Evolutionary conservation across 2,888 invertebrate species (phyloP).

Genomic region (Erebia aethiops): DNA sequence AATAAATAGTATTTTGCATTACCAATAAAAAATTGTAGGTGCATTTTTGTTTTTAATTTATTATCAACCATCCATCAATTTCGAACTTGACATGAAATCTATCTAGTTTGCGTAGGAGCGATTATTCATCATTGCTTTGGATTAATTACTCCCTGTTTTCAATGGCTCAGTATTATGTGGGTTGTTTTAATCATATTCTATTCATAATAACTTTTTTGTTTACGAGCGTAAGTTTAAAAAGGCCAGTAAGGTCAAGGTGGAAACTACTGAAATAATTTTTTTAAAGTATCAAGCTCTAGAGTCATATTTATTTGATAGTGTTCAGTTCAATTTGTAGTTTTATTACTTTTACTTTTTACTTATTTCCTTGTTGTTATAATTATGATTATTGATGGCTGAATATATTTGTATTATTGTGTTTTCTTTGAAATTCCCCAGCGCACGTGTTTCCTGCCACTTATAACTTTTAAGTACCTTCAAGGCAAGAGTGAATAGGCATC

Average conservation of each 20-base stretch:
- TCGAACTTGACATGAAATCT: background rate
- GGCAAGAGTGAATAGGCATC: too few species aligned
- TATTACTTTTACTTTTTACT: too few species aligned
- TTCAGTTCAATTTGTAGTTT: too few species aligned
- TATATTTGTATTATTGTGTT: too few species aligned
- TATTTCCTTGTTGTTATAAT: too few species aligned
- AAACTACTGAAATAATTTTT: background rate
- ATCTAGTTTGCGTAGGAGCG: background rate
- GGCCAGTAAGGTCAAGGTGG: conserved; percentile 2
- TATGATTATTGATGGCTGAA: too few species aligned
- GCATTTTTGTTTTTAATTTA: background rate
- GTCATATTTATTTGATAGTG: background rate
- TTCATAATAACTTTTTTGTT: conserved; percentile 5
- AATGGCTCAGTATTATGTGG: background rate
- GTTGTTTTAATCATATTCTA: conserved; percentile 10
- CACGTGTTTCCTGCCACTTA: too few species aligned
- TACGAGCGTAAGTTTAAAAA: background rate
- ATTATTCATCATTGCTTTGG: background rate
- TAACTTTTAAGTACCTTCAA: too few species aligned
- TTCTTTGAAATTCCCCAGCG: too few species aligned
- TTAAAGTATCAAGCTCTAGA: too few species aligned
- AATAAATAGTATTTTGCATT: too few species aligned
- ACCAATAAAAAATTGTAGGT: too few species aligned
- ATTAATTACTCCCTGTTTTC: conserved; percentile 8
- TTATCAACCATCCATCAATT: background rate